Evolutionary conservation across 2,888 invertebrate genomes (phyloP), one percentile per base, ranked within the genome.

Genomic region (Asteroscopus sphinx): DNA sequence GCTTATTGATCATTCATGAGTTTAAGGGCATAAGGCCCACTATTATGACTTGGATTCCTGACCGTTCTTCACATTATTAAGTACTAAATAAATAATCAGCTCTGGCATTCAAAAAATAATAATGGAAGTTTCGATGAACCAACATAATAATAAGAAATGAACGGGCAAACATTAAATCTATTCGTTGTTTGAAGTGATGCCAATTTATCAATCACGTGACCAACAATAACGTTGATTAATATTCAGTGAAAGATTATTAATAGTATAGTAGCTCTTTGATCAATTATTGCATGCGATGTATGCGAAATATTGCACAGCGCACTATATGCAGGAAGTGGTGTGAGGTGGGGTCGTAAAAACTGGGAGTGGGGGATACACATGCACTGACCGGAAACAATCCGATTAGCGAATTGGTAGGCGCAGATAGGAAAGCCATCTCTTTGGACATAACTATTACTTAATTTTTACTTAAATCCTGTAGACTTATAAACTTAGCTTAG

Each of bases 361-460:
- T 5, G 26, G 25, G 53, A 17, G 46, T 33, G 36, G 17, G 52
- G 26, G 45, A 51, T 51, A 36, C 52, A 33, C 11, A 49, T 35
- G 45, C 63, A 39, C 58, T 71, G 75, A 71, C 68, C 63, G 65
- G 68, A 74, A 74, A 55, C 41, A 12, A 71, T 77, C 60, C 52
- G 60, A 68, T 74, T 68, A 74, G 56, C 11, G 35, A 62, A 68
- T 76, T 73, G 56, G 42, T 51, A 52, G 61, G 32, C 44, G 42
- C 42, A 37, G 46, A 59, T 47, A 16, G 47, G 8, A 41, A 62
- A 62, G 49, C 42, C 60, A 63, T 60, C 51, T 51, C 46, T 48
- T 41, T 44, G 36, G 26, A 30, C 7, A 26, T 55, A 49, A 53
- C 17, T 17, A 5, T 13, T 30, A 15, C 33, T 32, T 32, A 33